These are phyloP conservation scores for Drosophila kohkoa DNA, from an alignment of 1,140 invertebrate species.

Conservation along the genomic window DNA sequence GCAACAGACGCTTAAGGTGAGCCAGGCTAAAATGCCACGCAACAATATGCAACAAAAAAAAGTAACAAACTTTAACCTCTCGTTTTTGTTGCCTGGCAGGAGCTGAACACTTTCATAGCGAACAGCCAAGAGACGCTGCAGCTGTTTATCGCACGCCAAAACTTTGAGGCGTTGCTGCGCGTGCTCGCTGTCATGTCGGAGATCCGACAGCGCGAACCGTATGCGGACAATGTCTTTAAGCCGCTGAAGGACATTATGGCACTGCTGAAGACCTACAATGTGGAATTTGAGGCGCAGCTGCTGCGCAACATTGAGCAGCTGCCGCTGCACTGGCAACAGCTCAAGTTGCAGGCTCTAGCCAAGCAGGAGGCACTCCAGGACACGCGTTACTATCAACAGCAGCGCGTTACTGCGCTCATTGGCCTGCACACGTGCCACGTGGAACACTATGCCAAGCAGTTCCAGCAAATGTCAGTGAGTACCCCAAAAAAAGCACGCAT, in stretches of 20 bases:
- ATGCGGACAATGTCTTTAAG: slow-evolving; percentile 91
- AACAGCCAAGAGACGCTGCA: slow-evolving; percentile 87
- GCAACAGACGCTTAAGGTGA: slow-evolving; percentile 85
- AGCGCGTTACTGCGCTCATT: slow-evolving; percentile 91
- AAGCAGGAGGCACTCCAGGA: slow-evolving; percentile 94
- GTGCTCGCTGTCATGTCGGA: slow-evolving; percentile 86
- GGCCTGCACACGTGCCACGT: slow-evolving; percentile 91
- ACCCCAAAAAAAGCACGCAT: not conserved
- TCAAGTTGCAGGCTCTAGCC: slow-evolving; percentile 93
- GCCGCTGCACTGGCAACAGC: slow-evolving; percentile 94
- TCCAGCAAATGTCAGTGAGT: slow-evolving; percentile 86
- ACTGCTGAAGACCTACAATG: slow-evolving; percentile 90
- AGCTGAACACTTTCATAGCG: slow-evolving; percentile 87
- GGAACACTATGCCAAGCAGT: slow-evolving; percentile 88
- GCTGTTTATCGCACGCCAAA: slow-evolving; percentile 87
- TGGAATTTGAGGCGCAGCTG: slow-evolving; percentile 87
- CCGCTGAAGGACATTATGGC: slow-evolving; percentile 92
- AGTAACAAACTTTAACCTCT: slow-evolving; percentile 66
- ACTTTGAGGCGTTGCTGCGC: slow-evolving; percentile 87
- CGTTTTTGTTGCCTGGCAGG: slow-evolving; percentile 46
- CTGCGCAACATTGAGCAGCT: slow-evolving; percentile 88
- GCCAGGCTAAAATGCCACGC: slow-evolving; percentile 82
- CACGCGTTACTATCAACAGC: slow-evolving; percentile 87
- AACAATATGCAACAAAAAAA: slow-evolving; percentile 67
- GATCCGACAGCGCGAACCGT: slow-evolving; percentile 86